These are phyloP conservation scores for Rhinogobius similis DNA, from an alignment of 2,113 vertebrate species.

Conservation along the genomic window DNA sequence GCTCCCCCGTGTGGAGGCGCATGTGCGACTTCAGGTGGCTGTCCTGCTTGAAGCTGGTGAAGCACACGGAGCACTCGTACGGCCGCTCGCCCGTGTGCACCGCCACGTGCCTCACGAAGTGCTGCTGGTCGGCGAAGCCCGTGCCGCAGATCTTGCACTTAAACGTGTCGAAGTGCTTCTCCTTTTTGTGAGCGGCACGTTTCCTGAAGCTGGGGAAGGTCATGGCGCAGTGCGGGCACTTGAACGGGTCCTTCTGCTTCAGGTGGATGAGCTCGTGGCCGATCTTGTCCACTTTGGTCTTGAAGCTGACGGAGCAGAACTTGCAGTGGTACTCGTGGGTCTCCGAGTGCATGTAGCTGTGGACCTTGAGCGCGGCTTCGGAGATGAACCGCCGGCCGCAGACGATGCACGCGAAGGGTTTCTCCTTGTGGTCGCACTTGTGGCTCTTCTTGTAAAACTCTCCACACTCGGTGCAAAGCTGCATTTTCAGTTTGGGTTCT, in stretches of 20 bases:
- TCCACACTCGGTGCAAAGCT: background rate
- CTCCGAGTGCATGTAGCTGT: background rate
- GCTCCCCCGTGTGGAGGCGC: constrained; percentile 64
- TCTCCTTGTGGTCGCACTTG: background rate
- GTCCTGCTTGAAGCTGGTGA: constrained; percentile 52
- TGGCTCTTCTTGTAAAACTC: background rate
- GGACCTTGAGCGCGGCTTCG: background rate
- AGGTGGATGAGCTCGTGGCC: constrained; percentile 45
- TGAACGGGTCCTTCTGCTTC: constrained; percentile 31
- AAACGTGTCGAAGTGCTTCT: constrained; percentile 25
- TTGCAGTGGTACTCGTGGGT: constrained; percentile 44
- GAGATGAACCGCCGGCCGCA: background rate
- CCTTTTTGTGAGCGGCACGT: constrained; percentile 33
- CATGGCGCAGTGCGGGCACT: constrained; percentile 48
- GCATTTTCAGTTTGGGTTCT: background rate
- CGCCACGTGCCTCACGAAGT: constrained; percentile 43
- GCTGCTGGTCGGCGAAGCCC: constrained; percentile 1
- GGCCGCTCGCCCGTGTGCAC: constrained; percentile 54
- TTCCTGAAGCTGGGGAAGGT: constrained; percentile 27
- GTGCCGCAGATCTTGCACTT: constrained; percentile 51
- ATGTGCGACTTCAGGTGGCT: constrained; percentile 66
- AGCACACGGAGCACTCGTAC: constrained; percentile 45
- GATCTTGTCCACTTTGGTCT: constrained; percentile 49
- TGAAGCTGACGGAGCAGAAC: constrained; percentile 47
- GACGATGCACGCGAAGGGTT: background rate